These are phyloP conservation scores for Haemorhous mexicanus DNA, from an alignment of 2,113 vertebrate species.

Conservation along the genomic window DNA sequence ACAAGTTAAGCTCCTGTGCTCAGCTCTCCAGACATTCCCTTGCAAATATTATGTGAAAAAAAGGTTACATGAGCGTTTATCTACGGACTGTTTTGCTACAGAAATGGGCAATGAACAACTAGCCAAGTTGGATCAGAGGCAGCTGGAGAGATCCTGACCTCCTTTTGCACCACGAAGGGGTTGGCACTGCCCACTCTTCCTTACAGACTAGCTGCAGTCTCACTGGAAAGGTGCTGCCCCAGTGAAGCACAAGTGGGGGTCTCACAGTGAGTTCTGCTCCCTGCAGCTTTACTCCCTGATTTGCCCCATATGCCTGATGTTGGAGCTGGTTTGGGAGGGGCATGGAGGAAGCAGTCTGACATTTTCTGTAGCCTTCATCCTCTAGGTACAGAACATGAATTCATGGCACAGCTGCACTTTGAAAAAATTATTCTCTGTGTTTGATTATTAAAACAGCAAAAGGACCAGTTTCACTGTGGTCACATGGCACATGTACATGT, in stretches of 20 bases:
- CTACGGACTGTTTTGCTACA: background rate
- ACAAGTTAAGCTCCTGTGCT: background rate
- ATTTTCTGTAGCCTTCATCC: background rate
- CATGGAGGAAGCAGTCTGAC: background rate
- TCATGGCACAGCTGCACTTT: background rate
- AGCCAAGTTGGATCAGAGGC: background rate
- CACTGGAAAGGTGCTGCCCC: background rate
- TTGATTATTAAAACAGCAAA: background rate
- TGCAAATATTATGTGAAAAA: background rate
- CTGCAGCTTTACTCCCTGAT: background rate
- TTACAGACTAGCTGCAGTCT: background rate
- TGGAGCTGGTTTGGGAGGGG: background rate
- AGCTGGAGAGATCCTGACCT: background rate
- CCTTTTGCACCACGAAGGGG: background rate
- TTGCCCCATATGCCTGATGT: background rate
- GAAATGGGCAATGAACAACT: background rate
- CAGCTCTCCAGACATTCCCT: background rate
- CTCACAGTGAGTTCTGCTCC: background rate
- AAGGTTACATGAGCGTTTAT: background rate
- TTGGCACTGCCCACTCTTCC: background rate
- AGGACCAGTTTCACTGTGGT: background rate
- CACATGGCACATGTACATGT: background rate
- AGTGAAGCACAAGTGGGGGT: background rate
- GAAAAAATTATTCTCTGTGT: background rate
- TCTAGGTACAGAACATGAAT: background rate